Conservation (phyloP, 2,113 vertebrate genomes). For the Cavia aperea region DNA sequence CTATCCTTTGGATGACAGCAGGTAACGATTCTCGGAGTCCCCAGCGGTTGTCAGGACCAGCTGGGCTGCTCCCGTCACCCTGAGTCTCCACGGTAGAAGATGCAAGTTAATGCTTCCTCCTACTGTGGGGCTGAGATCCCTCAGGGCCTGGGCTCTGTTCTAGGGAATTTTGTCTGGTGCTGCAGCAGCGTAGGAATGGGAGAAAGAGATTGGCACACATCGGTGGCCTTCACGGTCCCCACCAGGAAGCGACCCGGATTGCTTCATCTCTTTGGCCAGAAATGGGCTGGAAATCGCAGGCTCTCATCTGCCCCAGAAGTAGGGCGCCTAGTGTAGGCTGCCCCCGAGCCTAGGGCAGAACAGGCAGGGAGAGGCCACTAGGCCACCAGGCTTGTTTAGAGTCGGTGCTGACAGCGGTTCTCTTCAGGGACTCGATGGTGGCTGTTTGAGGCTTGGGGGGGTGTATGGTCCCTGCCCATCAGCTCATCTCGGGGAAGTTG, state of each 20-base stretch:
- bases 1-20: not conserved
- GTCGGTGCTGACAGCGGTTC: not conserved
- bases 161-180: not conserved
- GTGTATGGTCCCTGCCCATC: not conserved
- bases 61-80: no score
- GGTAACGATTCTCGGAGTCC: not conserved
- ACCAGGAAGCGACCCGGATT: no score
- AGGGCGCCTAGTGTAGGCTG: no score
- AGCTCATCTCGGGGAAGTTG: not conserved
- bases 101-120: not conserved
- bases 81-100: not conserved
- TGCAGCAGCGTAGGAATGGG: no score
- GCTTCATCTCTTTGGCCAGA: not conserved
- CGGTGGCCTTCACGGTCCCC: fast-evolving
- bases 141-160: no score
- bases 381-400: not conserved
- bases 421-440: not conserved
- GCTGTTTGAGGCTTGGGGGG: not conserved
- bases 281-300: fast-evolving
- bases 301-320: not conserved
- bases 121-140: no score
- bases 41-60: not conserved
- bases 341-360: not conserved
- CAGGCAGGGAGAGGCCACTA: not conserved
- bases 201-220: no score